Evolutionary conservation across 2,888 invertebrate species (phyloP).

Genomic region (Tuta absoluta): DNA sequence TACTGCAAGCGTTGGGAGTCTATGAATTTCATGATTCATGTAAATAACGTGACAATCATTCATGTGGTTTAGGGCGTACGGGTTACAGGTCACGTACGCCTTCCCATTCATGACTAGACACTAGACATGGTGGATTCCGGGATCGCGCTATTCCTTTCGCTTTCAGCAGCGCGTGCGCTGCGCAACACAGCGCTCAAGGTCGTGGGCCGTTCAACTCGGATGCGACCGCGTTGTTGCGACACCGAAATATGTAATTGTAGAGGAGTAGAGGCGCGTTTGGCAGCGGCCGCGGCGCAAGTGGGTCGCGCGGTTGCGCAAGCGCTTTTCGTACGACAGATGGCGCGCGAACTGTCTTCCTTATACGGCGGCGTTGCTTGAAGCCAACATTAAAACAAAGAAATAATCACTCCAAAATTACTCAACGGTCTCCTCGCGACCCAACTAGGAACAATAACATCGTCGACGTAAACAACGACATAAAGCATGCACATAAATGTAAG

Average conservation of each 20-base stretch:
- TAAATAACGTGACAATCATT: constrained; percentile 21
- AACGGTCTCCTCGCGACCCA: constrained; percentile 14
- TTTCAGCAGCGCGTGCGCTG: constrained; percentile 71
- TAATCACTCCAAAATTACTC: constrained; percentile 6
- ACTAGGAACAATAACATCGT: constrained; percentile 25
- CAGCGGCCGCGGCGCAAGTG: constrained; percentile 74
- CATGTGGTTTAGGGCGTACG: constrained; percentile 36
- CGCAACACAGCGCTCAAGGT: constrained; percentile 74
- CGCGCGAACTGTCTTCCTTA: constrained; percentile 71
- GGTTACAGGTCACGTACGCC: constrained; percentile 64
- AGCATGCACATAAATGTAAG: constrained; percentile 20
- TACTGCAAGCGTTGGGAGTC: constrained; percentile 4
- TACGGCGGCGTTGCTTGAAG: constrained; percentile 48
- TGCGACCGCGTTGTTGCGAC: constrained; percentile 78
- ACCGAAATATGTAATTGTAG: constrained; percentile 80
- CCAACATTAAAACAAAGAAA: constrained; percentile 44
- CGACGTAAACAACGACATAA: constrained; percentile 25
- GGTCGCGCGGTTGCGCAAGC: constrained; percentile 76
- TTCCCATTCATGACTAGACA: constrained; percentile 30
- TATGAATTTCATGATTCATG: constrained; percentile 26
- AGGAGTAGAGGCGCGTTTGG: constrained; percentile 76
- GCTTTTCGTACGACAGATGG: constrained; percentile 72
- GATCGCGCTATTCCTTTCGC: constrained; percentile 70
- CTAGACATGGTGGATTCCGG: constrained; percentile 53
- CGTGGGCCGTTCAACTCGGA: constrained; percentile 81